These are phyloP conservation scores for Tinea trinotella DNA, from an alignment of 2,888 invertebrate genomes.

Conservation along the genomic window DNA sequence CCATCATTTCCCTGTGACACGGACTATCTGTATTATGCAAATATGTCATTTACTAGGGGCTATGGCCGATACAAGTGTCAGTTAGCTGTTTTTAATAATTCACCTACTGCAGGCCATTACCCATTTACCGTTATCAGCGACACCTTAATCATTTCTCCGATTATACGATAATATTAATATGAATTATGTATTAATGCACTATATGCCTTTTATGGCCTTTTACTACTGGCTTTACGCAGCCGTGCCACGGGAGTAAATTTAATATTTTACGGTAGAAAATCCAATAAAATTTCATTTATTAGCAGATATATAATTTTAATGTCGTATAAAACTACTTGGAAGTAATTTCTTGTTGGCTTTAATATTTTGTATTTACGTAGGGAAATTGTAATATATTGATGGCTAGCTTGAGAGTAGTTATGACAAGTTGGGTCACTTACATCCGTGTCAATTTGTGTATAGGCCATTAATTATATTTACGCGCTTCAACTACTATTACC, in stretches of 20 bases:
- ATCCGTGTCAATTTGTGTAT: no score
- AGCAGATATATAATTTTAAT: background rate
- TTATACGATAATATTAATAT: conserved; percentile 14
- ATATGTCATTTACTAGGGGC: conserved; percentile 24
- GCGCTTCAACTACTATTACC: no score
- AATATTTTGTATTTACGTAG: no score
- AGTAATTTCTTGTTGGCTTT: background rate
- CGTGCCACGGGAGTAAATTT: background rate
- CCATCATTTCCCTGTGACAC: conserved; percentile 20
- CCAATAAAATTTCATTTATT: background rate
- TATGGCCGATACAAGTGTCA: conserved; percentile 23
- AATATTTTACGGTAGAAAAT: background rate
- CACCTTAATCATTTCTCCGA: conserved; percentile 16
- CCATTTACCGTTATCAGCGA: conserved; percentile 11
- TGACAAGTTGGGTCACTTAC: no score
- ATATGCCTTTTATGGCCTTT: background rate
- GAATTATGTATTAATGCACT: conserved; percentile 4
- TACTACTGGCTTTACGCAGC: background rate
- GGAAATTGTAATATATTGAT: no score
- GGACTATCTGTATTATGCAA: conserved; percentile 33
- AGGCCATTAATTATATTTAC: no score
- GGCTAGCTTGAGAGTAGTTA: no score
- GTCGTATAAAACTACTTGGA: background rate
- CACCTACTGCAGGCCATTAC: conserved; percentile 18
- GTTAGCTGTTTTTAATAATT: conserved; percentile 27